These are phyloP conservation scores for Hypanus sabinus DNA, from an alignment of 2,113 vertebrate genomes.

Conservation along the genomic window DNA sequence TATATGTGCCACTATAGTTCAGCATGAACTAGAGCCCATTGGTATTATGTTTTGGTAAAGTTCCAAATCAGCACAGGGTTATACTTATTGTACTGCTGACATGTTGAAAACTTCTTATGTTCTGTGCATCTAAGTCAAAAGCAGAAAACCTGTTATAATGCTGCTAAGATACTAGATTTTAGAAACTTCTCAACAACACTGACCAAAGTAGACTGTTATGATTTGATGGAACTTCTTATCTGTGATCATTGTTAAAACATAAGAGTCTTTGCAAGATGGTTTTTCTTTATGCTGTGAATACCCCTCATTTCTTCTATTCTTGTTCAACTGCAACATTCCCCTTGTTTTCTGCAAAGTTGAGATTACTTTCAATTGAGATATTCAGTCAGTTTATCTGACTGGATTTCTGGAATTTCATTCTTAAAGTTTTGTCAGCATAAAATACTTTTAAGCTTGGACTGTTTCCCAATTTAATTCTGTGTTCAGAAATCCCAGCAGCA, in stretches of 20 bases:
- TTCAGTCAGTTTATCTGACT: neutral
- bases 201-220: neutral
- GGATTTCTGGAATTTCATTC: neutral
- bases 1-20: neutral
- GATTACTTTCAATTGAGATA: neutral
- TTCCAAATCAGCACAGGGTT: neutral
- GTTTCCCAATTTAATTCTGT: too few species aligned
- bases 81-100: neutral
- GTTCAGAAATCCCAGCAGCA: neutral
- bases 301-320: neutral
- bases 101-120: neutral
- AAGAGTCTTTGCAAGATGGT: neutral
- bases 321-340: neutral
- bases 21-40: neutral
- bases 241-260: neutral
- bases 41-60: neutral
- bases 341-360: neutral
- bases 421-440: neutral
- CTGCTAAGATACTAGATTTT: neutral
- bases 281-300: neutral
- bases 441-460: neutral
- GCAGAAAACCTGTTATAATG: neutral
- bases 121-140: neutral
- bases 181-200: neutral
- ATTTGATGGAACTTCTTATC: neutral